phyloP scores from a whole-genome alignment of 2,888 invertebrate species.

The Bombylius major region DNA sequence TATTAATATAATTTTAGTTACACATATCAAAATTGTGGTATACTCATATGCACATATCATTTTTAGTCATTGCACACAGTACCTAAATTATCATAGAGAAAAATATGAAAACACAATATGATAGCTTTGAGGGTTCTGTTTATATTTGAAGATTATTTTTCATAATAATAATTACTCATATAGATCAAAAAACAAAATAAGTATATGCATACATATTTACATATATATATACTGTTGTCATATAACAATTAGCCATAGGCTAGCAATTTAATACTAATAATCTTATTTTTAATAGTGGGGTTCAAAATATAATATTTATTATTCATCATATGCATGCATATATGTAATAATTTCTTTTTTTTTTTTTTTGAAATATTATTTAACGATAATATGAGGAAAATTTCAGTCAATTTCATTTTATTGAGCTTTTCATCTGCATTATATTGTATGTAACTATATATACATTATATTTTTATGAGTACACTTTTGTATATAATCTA shows the following conservation, averaged over 20 bases:
- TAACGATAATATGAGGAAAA: neutral
- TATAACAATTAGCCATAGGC: neutral
- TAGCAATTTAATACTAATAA: neutral
- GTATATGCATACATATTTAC: neutral
- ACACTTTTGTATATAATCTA: neutral
- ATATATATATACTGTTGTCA: neutral
- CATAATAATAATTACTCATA: too few species aligned
- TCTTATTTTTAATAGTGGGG: neutral
- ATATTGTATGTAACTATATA: neutral
- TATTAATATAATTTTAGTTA: too few species aligned
- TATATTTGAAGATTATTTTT: too few species aligned
- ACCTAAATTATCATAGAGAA: too few species aligned
- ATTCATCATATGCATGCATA: too few species aligned
- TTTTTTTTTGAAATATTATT: too few species aligned
- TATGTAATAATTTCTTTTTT: too few species aligned
- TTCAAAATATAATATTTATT: neutral
- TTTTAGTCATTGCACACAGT: too few species aligned
- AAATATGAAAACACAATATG: neutral
- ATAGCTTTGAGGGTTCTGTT: neutral
- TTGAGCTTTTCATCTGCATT: neutral
- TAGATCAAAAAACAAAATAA: neutral
- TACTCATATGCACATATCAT: too few species aligned
- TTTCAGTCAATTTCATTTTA: neutral
- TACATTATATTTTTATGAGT: slow-evolving; percentile 1
- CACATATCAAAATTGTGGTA: too few species aligned